A percentile compares a stretch with the other conserved stretches of the same genome.
Conservation (phyloP, 2,888 invertebrate genomes). For the Gisinianus flammeolus region DNA sequence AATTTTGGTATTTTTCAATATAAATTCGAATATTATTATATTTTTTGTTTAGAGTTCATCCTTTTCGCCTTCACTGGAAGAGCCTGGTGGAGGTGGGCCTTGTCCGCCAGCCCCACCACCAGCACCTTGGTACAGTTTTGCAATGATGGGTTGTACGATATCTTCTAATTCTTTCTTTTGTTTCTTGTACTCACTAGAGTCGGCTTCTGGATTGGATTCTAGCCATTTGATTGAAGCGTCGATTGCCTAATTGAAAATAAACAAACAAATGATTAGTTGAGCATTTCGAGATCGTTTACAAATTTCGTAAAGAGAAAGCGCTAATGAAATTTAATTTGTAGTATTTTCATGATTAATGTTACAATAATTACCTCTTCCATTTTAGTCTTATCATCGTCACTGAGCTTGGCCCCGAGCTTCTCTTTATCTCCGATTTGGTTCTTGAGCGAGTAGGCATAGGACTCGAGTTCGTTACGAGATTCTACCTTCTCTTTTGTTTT, state of each 20-base stretch:
- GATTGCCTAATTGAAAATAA: conserved; percentile 69
- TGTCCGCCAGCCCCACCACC: conserved; percentile 70
- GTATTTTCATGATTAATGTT: neutral
- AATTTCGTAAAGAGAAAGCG: no score
- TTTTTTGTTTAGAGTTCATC: conserved; percentile 74
- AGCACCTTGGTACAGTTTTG: conserved; percentile 84
- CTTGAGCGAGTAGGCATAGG: conserved; percentile 96
- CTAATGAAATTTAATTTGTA: neutral
- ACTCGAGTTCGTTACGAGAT: conserved; percentile 94
- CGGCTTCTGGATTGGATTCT: conserved; percentile 92
- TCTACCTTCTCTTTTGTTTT: conserved; percentile 95
- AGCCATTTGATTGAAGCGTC: conserved; percentile 98
- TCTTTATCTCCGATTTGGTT: conserved; percentile 92
- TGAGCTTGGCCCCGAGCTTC: conserved; percentile 66
- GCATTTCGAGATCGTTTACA: neutral
- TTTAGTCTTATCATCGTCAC: conserved; percentile 57
- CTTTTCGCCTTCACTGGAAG: conserved; percentile 71
- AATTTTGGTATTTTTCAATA: neutral
- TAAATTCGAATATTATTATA: neutral
- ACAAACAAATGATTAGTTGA: neutral
- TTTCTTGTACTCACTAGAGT: conserved; percentile 88
- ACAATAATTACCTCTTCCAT: conserved; percentile 44
- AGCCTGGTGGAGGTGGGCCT: conserved; percentile 71
- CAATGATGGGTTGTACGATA: conserved; percentile 95
- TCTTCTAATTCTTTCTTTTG: conserved; percentile 94